Evolutionary conservation across 2,888 invertebrate genomes (phyloP), one percentile per base, ranked within the genome.

Genomic region (Mongoloraphidia duomilia): DNA sequence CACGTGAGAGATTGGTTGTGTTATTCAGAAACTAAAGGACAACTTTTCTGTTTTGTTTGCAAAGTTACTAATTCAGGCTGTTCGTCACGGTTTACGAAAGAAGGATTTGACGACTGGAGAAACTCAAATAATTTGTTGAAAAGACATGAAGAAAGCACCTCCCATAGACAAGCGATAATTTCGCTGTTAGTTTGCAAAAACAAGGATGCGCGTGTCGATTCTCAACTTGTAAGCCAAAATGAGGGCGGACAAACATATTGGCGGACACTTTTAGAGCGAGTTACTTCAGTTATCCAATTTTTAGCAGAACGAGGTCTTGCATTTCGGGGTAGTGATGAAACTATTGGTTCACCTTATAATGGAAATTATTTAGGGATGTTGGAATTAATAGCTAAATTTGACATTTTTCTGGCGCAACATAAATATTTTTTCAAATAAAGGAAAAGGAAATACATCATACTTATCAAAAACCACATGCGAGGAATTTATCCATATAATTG

Each of bases 161-260:
- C 40, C 50, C 51, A 53, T 43, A 53, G 42, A 45, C 41, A 53
- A 49, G 41, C 12, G 37, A 41, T 51, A 39, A 47, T 53, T 51
- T 41, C 41, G 2, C 48, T 49, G 17, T 49, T 44, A 26, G 14
- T 38, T 39, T 38, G 46, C 34, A 53, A 49, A 34, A 53, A 52
- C n/a, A 50, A 46, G 17, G 41, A 42, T 42, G 52, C 43, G 40
- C 49, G 52, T 43, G 38, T 50, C n/a, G 50, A 52, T 46, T 14
- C 37, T 34, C 41, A 33, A 47, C 14, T 51, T 46, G 38, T 44
- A 33, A 14, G 42, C 40, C 41, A 49, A 34, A 46, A 36, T 11
- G 49, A 51, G 38, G 34, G n/a, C n/a, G n/a, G n/a, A n/a, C n/a
- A 42, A 41, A 41, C 39, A 3, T 51, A 53, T 44, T 53, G 53